Conservation (phyloP, 2,888 invertebrate species). For the Acronicta aceris region DNA sequence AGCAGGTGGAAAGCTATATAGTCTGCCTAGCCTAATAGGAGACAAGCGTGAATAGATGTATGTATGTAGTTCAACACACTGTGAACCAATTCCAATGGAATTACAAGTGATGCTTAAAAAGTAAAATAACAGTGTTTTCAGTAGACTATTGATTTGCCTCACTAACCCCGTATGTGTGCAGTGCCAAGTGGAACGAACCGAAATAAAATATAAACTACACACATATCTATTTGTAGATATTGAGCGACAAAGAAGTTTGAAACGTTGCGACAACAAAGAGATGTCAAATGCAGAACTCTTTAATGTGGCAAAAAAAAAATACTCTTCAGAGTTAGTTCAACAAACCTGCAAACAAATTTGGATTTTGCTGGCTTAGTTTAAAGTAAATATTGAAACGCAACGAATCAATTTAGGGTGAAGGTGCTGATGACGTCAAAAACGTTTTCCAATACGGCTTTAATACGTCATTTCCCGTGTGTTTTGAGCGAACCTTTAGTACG, state of each 20-base stretch:
- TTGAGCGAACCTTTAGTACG: not conserved
- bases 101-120: too few species aligned
- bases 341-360: constrained; percentile 23
- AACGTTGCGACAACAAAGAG: constrained; percentile 54
- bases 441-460: constrained; percentile 38
- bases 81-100: too few species aligned
- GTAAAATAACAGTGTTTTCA: too few species aligned
- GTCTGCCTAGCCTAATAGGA: too few species aligned
- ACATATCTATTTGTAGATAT: constrained; percentile 48
- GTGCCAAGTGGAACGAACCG: constrained; percentile 15
- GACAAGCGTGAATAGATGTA: too few species aligned
- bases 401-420: constrained; percentile 20
- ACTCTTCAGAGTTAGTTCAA: constrained; percentile 21
- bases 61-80: too few species aligned
- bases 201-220: constrained; percentile 36
- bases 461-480: constrained; percentile 26
- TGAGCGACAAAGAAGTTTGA: constrained; percentile 58
- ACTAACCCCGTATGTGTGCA: not conserved
- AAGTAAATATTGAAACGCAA: constrained; percentile 19
- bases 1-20: too few species aligned
- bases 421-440: constrained; percentile 31
- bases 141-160: not conserved
- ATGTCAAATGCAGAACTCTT: constrained; percentile 56
- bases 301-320: constrained; percentile 53
- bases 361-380: constrained; percentile 8